A percentile compares a stretch with the other conserved stretches of the same genome.
Conservation (phyloP, 2,888 invertebrate species). For the Xanthia togata region DNA sequence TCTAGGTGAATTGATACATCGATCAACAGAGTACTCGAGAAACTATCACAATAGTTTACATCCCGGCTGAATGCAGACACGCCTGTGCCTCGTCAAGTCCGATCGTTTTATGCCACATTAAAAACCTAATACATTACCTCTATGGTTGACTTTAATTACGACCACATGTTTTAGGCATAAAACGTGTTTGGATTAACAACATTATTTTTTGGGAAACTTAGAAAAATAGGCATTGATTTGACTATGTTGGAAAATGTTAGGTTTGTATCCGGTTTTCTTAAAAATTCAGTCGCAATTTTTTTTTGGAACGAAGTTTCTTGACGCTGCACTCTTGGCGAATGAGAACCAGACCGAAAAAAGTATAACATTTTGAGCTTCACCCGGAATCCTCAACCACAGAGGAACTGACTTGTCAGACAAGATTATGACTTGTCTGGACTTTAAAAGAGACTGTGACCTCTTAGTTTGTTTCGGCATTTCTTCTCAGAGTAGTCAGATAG, state of each 20-base stretch:
- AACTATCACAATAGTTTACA: conserved; percentile 56
- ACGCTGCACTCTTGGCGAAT: too few species aligned
- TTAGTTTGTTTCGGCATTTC: too few species aligned
- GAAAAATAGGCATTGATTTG: conserved; percentile 39
- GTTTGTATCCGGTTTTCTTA: not conserved
- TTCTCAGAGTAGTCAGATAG: too few species aligned
- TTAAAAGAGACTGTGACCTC: too few species aligned
- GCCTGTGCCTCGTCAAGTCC: conserved; percentile 50
- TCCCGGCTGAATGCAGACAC: conserved; percentile 48
- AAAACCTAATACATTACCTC: conserved; percentile 42
- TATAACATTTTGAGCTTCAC: too few species aligned
- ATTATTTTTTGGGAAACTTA: conserved; percentile 34
- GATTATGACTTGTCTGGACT: too few species aligned
- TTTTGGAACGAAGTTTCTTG: not conserved
- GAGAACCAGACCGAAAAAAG: too few species aligned
- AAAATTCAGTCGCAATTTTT: not conserved
- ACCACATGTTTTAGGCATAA: conserved; percentile 34
- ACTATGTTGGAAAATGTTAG: not conserved
- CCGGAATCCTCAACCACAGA: too few species aligned
- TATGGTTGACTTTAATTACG: conserved; percentile 46
- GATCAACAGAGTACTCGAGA: conserved; percentile 43
- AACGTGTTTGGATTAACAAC: conserved; percentile 33
- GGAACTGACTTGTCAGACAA: too few species aligned
- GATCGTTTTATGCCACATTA: conserved; percentile 53
- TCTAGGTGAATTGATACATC: conserved; percentile 44